phyloP scores from a whole-genome alignment of 1,140 invertebrate species.

The Stegodyphus dumicola region DNA sequence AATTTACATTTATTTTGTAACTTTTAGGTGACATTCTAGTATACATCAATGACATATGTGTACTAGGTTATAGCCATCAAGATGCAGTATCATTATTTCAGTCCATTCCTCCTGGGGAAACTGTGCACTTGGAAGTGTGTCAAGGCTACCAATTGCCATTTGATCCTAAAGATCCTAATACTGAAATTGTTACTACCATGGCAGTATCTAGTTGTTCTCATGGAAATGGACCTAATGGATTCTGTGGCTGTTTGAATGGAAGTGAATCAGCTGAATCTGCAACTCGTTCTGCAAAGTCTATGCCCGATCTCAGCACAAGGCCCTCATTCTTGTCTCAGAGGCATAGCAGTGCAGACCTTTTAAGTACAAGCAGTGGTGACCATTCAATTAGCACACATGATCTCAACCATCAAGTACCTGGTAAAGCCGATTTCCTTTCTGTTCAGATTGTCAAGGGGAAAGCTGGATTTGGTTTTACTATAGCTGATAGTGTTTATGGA shows the following conservation, averaged over 20 bases:
- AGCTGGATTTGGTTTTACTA: conserved; percentile 97
- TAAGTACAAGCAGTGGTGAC: conserved; percentile 68
- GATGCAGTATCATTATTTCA: conserved; percentile 96
- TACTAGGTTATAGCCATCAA: conserved; percentile 94
- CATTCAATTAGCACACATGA: conserved; percentile 64
- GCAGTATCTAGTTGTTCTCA: conserved; percentile 78
- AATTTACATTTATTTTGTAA: no score
- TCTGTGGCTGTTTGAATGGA: conserved; percentile 32
- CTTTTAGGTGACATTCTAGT: conserved; percentile 90
- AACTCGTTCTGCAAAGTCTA: conserved; percentile 72
- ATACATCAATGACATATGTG: conserved; percentile 93
- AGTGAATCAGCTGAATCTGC: conserved; percentile 43
- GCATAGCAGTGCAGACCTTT: conserved; percentile 74
- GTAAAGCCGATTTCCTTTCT: conserved; percentile 72
- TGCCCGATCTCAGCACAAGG: conserved; percentile 71
- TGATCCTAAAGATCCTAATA: conserved; percentile 97
- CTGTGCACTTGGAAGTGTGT: conserved; percentile 90
- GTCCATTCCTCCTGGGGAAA: conserved; percentile 91
- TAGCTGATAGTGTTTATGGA: conserved; percentile 93
- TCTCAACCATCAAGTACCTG: conserved; percentile 63
- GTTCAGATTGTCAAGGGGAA: conserved; percentile 83
- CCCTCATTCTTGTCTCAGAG: conserved; percentile 63
- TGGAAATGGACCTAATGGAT: conserved; percentile 31
- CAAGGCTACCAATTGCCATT: conserved; percentile 94
- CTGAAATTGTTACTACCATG: conserved; percentile 92